These are phyloP conservation scores for Hemicordylus capensis DNA, from an alignment of 2,113 vertebrate species.

Conservation along the genomic window DNA sequence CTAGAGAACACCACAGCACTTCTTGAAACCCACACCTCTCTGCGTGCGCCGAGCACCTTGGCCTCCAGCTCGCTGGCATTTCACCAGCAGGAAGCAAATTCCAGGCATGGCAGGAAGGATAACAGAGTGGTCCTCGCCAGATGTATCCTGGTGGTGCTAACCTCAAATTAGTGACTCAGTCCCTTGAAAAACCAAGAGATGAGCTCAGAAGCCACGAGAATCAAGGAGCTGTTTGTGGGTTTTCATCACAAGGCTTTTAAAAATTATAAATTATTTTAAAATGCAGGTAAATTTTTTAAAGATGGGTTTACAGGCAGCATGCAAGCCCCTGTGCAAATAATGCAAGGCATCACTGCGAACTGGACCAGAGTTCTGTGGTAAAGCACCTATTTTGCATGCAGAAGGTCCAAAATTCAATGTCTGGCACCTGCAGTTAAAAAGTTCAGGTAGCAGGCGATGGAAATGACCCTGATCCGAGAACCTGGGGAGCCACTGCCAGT, in stretches of 20 bases:
- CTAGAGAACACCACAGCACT: not conserved
- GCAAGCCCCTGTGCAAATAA: no score
- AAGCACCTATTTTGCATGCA: no score
- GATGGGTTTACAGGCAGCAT: not conserved
- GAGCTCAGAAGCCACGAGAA: not conserved
- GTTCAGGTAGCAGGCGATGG: no score
- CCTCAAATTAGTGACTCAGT: not conserved
- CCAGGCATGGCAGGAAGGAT: no score
- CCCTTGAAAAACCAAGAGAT: not conserved
- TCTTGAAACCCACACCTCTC: not conserved
- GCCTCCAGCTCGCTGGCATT: not conserved
- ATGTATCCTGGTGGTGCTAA: not conserved
- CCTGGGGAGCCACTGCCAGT: no score
- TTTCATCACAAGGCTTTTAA: not conserved
- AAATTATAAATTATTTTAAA: no score
- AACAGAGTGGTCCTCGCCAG: not conserved
- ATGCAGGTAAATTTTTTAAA: not conserved
- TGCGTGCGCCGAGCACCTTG: not conserved
- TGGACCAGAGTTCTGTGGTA: no score
- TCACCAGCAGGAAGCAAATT: not conserved
- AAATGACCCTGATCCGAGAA: no score
- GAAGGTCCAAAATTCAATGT: no score
- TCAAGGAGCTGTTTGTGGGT: not conserved
- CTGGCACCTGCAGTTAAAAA: no score
- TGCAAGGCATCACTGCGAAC: no score